Evolutionary conservation across 2,797 vertebrate species (phyloP), one percentile per base, ranked within the genome.

Genomic region (Anableps anableps): DNA sequence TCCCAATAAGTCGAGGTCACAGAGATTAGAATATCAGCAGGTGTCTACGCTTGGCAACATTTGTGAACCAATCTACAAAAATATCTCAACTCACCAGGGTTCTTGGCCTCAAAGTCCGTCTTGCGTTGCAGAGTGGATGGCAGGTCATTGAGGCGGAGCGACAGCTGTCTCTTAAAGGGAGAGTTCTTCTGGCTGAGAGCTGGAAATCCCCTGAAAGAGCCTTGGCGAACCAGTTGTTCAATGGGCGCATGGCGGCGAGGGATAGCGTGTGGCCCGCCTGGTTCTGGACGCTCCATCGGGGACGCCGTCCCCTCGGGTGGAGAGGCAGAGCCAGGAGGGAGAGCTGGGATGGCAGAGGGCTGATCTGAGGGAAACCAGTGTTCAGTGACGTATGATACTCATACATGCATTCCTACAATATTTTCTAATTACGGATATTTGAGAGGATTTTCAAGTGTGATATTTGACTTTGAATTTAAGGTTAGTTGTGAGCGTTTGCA

Each of bases 171-270:
- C 91, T 98, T 98, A 86, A 98, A 98, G 34, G 97, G 97, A 0
- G 97, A 98, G 91, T 98, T 98, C 90, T 97, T 98, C 95, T 96
- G 96, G 88, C 97, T 98, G 53, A 98, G 97, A 0, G 97, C 96
- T 0, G 97, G 97, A 87, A 98, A 98, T 36, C 97, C 97, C 0
- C 97, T 95, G 89, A 98, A 98, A 1, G 97, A 98, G 60, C 97
- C 97, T 80, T 98, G 97, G 2, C 97, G 96, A 78, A 98, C 97
- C 90, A 98, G 94, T 96, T 98, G 97, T 86, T 98, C 97, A 43
- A 98, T 94, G n/a, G 97, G 97, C 0, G 97, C 97, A 0, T 98
- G 97, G 75, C 97, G 96, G 16, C 97, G 96, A 0, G 97, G 97
- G 90, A 98, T 98, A 88, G 96, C 97, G 0, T 96, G 97, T 0